phyloP scores from a whole-genome alignment of 2,797 vertebrate genomes.

The Rousettus madagascariensis region DNA sequence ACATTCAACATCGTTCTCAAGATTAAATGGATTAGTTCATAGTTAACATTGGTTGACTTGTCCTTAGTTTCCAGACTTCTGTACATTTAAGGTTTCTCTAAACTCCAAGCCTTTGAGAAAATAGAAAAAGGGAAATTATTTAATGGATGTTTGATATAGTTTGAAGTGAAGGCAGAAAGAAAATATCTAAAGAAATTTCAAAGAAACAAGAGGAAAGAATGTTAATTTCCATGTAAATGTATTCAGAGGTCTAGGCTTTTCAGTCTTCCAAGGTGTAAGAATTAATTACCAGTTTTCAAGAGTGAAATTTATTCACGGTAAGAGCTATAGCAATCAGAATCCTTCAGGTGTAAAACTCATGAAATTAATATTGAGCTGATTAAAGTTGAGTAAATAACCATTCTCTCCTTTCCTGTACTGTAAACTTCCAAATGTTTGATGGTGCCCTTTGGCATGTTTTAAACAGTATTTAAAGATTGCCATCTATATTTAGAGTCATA shows the following conservation, averaged over 20 bases:
- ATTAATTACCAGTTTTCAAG: constrained; percentile 87
- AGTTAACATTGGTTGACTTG: constrained; percentile 62
- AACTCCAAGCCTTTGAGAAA: constrained; percentile 59
- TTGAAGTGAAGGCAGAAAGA: constrained; percentile 68
- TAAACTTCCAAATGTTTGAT: constrained; percentile 74
- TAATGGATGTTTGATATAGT: constrained; percentile 75
- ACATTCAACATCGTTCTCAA: constrained; percentile 50
- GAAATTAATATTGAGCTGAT: constrained; percentile 79
- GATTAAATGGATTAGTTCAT: constrained; percentile 64
- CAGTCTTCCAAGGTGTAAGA: constrained; percentile 82
- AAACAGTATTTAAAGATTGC: constrained; percentile 4
- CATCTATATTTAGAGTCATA: background rate
- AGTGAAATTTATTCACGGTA: constrained; percentile 83
- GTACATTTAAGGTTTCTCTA: constrained; percentile 54
- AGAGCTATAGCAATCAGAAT: constrained; percentile 73
- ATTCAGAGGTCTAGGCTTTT: constrained; percentile 82
- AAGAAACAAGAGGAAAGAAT: constrained; percentile 83
- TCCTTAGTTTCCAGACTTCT: constrained; percentile 74
- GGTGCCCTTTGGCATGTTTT: constrained; percentile 55
- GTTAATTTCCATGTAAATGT: constrained; percentile 85
- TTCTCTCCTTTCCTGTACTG: constrained; percentile 69
- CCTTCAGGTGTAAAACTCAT: constrained; percentile 82
- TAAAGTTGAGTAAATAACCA: constrained; percentile 76
- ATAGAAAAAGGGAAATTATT: constrained; percentile 70
- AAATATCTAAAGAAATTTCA: constrained; percentile 85